These are phyloP conservation scores for Odontomyia ornata DNA, from an alignment of 2,888 invertebrate genomes.

Conservation along the genomic window DNA sequence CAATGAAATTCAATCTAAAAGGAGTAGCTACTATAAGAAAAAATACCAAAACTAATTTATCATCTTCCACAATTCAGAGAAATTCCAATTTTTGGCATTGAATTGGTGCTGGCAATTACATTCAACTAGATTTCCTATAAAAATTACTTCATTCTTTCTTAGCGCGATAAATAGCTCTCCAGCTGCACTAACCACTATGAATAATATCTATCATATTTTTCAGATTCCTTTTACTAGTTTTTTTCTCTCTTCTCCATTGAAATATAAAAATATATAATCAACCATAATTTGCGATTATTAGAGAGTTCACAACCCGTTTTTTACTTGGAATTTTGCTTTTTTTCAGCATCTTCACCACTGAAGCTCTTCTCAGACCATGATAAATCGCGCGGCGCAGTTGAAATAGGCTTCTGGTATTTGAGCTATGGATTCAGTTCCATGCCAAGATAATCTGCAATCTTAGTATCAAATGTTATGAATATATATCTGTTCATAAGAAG, in stretches of 20 bases:
- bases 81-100: too few species aligned
- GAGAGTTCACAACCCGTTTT: neutral
- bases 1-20: too few species aligned
- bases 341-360: neutral
- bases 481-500: neutral
- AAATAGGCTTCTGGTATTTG: conserved; percentile 5
- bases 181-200: neutral
- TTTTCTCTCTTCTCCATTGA: neutral
- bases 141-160: too few species aligned
- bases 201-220: conserved; percentile 2
- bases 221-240: neutral
- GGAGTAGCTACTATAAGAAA: too few species aligned
- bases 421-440: neutral
- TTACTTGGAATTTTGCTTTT: neutral
- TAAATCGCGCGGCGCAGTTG: neutral
- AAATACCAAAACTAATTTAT: too few species aligned
- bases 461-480: neutral
- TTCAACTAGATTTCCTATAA: neutral
- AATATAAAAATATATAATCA: neutral
- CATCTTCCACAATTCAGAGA: too few species aligned
- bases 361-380: neutral
- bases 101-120: too few species aligned
- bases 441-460: neutral
- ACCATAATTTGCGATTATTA: neutral
- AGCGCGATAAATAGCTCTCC: neutral